A percentile compares a stretch with the other conserved stretches of the same genome.
phyloP scores from a whole-genome alignment of 2,888 invertebrate genomes.

The Pteria penguin region DNA sequence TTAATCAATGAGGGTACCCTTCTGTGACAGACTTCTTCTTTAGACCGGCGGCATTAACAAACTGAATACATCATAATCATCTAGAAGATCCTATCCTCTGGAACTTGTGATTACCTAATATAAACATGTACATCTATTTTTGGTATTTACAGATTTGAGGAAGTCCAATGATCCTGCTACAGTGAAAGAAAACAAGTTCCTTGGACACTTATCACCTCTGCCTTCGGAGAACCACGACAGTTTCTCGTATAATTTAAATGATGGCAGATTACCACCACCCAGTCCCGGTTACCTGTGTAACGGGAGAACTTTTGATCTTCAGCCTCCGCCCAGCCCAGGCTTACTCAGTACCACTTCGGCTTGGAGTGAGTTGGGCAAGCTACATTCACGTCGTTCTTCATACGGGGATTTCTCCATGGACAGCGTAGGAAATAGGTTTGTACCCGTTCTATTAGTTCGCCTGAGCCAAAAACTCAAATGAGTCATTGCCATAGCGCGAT shows the following conservation, averaged over 20 bases:
- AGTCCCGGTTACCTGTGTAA: constrained; percentile 41
- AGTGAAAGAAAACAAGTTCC: constrained; percentile 16
- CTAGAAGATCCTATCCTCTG: no score
- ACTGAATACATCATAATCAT: no score
- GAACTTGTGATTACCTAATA: no score
- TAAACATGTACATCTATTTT: neutral
- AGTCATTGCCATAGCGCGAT: no score
- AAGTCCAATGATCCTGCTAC: constrained; percentile 21
- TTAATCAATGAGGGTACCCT: no score
- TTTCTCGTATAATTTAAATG: constrained; percentile 17
- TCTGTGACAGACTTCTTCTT: no score
- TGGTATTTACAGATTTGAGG: constrained; percentile 18
- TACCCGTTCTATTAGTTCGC: no score
- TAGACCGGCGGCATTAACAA: no score
- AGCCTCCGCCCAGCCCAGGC: constrained; percentile 66
- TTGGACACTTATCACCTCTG: constrained; percentile 12
- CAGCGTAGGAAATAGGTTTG: neutral
- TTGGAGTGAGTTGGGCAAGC: constrained; percentile 63
- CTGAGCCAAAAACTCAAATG: no score
- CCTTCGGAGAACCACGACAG: constrained; percentile 17
- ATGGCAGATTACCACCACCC: constrained; percentile 20
- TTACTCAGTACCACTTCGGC: constrained; percentile 67
- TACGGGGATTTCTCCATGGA: constrained; percentile 27
- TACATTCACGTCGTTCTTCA: constrained; percentile 52
- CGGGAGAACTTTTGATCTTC: constrained; percentile 46